Evolutionary conservation across 2,888 invertebrate species (phyloP).

Genomic region (Ametastegia equiseti): DNA sequence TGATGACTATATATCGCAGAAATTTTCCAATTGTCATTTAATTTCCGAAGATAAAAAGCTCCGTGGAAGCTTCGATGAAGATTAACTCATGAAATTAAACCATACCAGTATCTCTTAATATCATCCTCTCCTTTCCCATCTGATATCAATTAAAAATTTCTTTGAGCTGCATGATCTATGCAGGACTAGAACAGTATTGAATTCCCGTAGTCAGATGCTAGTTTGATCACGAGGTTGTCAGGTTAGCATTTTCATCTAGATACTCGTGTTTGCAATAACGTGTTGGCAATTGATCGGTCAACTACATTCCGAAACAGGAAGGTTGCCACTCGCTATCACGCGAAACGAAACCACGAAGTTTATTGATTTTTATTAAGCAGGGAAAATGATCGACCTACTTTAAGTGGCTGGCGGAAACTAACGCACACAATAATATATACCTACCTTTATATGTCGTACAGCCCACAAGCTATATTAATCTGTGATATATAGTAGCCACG

Average conservation of each 20-base stretch:
- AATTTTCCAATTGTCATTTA: background rate
- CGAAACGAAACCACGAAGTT: constrained; percentile 1
- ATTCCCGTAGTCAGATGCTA: too few species aligned
- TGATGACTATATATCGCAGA: background rate
- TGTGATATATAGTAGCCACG: background rate
- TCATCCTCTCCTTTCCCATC: too few species aligned
- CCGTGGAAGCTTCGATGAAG: background rate
- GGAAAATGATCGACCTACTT: constrained; percentile 38
- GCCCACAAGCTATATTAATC: background rate
- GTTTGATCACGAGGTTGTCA: background rate
- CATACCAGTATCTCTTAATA: too few species aligned
- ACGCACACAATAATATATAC: background rate
- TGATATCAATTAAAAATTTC: too few species aligned
- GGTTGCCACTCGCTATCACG: background rate
- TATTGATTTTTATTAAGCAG: constrained; percentile 29
- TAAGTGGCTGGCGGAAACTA: constrained; percentile 23
- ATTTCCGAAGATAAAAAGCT: background rate
- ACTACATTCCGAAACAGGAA: background rate
- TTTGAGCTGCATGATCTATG: too few species aligned
- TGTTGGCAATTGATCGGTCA: background rate
- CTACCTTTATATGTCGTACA: background rate
- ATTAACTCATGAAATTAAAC: too few species aligned
- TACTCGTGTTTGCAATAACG: background rate
- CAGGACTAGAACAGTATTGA: too few species aligned
- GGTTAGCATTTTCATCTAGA: background rate